Conservation (phyloP, 2,797 vertebrate species). For the Propithecus deckenii region DNA sequence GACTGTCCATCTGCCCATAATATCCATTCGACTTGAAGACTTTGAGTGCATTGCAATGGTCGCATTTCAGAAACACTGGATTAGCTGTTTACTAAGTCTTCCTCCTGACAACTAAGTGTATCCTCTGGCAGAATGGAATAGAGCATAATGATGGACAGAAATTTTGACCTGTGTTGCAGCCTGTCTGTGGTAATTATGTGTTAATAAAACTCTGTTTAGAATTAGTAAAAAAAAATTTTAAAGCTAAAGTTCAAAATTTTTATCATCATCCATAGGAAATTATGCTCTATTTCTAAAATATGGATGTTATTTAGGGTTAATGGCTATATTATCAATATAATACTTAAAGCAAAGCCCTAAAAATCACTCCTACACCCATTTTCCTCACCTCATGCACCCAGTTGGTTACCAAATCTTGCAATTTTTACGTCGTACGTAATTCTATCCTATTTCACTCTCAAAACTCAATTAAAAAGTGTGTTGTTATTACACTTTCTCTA, state of each 20-base stretch:
- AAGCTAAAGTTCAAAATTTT: background rate
- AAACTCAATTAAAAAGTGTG: background rate
- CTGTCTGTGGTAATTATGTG: background rate
- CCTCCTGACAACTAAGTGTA: background rate
- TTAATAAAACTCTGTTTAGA: background rate
- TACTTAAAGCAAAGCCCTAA: background rate
- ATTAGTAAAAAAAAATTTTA: background rate
- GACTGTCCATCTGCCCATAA: background rate
- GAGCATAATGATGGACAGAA: background rate
- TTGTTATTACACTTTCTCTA: background rate
- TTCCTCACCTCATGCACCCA: background rate
- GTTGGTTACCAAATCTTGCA: background rate
- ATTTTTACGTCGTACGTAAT: background rate
- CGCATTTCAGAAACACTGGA: background rate
- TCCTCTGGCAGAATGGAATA: background rate
- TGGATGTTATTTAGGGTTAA: background rate
- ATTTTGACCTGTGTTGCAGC: background rate
- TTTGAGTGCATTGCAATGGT: background rate
- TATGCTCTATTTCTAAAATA: background rate
- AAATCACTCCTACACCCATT: background rate
- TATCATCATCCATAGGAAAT: background rate
- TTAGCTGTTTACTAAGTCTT: background rate
- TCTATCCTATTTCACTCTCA: background rate
- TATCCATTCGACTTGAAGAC: background rate
- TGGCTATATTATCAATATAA: background rate